Percentiles rank a stretch among this genome's conserved stretches.
These are phyloP conservation scores for Bactericera cockerelli DNA, from an alignment of 1,140 invertebrate genomes.

Conservation along the genomic window DNA sequence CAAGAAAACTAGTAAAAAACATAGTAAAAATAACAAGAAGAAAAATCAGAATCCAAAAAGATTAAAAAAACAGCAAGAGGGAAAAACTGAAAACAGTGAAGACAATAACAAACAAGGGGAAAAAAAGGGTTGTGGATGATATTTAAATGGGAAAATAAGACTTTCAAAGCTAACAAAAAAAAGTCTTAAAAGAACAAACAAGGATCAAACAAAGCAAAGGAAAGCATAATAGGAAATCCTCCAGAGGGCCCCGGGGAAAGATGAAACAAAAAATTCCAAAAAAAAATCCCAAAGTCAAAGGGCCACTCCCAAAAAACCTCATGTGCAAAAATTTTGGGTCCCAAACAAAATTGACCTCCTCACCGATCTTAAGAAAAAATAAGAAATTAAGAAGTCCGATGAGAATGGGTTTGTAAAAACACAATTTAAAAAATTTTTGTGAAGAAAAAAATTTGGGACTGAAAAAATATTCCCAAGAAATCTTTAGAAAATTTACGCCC, in stretches of 20 bases:
- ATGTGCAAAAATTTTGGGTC: no score
- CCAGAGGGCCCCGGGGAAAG: no score
- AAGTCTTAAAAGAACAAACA: constrained; percentile 13
- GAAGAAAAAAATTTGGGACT: neutral
- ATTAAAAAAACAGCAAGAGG: neutral
- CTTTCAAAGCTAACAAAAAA: constrained; percentile 3
- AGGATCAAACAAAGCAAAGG: constrained; percentile 15
- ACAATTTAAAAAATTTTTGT: neutral
- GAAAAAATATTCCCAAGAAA: constrained; percentile 5
- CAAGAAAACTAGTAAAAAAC: neutral
- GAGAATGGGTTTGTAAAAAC: neutral
- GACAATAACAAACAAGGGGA: neutral
- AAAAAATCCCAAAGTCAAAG: no score
- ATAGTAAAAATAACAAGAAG: neutral
- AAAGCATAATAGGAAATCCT: constrained; percentile 5
- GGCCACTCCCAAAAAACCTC: no score
- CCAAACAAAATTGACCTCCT: no score
- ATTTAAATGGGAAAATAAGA: neutral
- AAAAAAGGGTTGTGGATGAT: neutral
- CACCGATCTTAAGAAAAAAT: neutral
- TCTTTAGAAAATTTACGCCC: neutral
- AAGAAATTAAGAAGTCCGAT: neutral
- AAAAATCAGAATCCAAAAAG: neutral
- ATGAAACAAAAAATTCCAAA: no score
- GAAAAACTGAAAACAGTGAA: neutral